Percentiles rank a stretch among this genome's conserved stretches.
These are phyloP conservation scores for Rhopalosiphum maidis DNA, from an alignment of 1,140 invertebrate genomes.

Conservation along the genomic window DNA sequence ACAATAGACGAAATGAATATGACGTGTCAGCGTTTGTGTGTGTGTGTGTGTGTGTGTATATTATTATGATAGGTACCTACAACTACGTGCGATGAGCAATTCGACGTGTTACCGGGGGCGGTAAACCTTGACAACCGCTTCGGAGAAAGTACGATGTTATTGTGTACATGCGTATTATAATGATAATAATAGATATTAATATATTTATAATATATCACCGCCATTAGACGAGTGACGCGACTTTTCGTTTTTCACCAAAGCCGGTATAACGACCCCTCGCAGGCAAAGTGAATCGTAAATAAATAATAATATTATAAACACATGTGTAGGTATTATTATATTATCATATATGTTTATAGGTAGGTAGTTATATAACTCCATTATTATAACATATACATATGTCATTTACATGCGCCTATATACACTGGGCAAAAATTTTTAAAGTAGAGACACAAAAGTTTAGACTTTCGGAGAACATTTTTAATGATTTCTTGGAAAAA, in stretches of 20 bases:
- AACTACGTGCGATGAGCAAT: not conserved
- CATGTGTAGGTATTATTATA: not conserved
- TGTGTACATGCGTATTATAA: not conserved
- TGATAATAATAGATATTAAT: not conserved
- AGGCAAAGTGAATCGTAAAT: slow-evolving; percentile 21
- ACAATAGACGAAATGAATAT: not conserved
- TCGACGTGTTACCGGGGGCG: not conserved
- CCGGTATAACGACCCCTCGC: not conserved
- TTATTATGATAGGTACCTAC: not conserved
- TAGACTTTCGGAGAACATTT: too few species aligned
- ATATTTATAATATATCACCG: not conserved
- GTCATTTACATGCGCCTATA: not conserved
- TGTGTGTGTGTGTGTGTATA: not conserved
- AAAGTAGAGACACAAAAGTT: too few species aligned
- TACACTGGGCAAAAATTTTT: too few species aligned
- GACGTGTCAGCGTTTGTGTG: not conserved
- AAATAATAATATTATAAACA: not conserved
- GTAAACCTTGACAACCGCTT: slow-evolving; percentile 25
- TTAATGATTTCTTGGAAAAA: too few species aligned
- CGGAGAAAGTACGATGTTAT: slow-evolving; percentile 11
- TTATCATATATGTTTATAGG: not conserved
- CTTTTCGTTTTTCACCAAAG: not conserved
- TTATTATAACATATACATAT: not conserved
- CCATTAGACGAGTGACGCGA: not conserved
- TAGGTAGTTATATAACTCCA: not conserved